Evolutionary conservation across 2,888 invertebrate genomes (phyloP), one percentile per base, ranked within the genome.

Genomic region (Ferrisia virgata): DNA sequence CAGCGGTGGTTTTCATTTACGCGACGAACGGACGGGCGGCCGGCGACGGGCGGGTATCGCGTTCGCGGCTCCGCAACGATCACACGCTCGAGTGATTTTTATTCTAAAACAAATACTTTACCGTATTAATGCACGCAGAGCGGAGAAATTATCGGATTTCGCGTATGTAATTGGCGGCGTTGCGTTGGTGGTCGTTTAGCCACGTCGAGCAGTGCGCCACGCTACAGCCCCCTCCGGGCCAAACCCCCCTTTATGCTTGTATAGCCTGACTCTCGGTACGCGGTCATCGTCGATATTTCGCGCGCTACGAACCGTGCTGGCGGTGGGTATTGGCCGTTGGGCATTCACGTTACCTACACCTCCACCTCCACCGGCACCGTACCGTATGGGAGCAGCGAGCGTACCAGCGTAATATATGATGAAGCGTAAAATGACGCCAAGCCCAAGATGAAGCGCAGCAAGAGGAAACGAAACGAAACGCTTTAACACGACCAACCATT

Each of bases 71-170:
- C 36, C 33, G 33, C 36, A 33, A 36, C 18, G n/a, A 33, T 76
- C 18, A 36, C 36, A 76, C 36, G 72, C 72, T 76, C 72, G 72
- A 18, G 18, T 76, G 36, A 76, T 36, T 76, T 76, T 76, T 76
- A 76, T 76, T 36, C 36, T 18, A 76, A 76, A 76, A 76, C 72
- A 76, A 76, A 76, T 76, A 64, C 64, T 64, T 64, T 64, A 64
- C 64, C 64, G 28, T 64, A 28, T 64, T 64, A 64, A 64, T 64
- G 64, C 28, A 64, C 64, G 36, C 72, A 18, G 72, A 36, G 72
- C 33, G 33, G 72, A 76, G 72, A 36, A 76, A 76, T 76, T 76
- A 76, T 76, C 72, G 72, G 36, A 76, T 76, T 76, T 76, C 36
- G 31, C 69, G 72, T 36, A 36, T 33, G 72, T 76, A 76, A 76